Conservation (phyloP, 2,888 invertebrate genomes). For the Drosophila testacea region DNA sequence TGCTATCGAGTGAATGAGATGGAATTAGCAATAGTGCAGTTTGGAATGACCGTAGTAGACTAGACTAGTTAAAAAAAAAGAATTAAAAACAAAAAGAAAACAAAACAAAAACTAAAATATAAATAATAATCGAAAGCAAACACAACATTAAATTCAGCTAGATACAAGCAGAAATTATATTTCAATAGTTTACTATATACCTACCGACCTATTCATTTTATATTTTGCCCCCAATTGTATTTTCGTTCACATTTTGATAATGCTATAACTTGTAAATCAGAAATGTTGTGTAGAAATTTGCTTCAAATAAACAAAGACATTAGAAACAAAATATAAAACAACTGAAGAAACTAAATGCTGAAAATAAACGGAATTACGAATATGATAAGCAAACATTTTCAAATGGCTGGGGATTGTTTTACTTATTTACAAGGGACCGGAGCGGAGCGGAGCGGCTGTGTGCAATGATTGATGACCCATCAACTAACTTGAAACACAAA, state of each 20-base stretch:
- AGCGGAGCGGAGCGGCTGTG: neutral
- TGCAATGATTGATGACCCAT: slow-evolving; percentile 35
- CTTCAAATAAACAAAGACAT: slow-evolving; percentile 56
- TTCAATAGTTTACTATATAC: neutral
- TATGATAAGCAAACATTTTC: slow-evolving; percentile 45
- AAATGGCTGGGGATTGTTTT: slow-evolving; percentile 2
- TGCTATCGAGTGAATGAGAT: slow-evolving; percentile 31
- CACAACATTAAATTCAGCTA: slow-evolving; percentile 9
- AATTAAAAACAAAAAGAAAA: neutral
- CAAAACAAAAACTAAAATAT: slow-evolving; percentile 1
- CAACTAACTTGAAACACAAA: neutral
- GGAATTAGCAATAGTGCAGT: slow-evolving; percentile 10
- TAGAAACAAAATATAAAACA: slow-evolving; percentile 36
- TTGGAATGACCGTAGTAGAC: slow-evolving; percentile 27
- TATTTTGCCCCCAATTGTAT: slow-evolving; percentile 11
- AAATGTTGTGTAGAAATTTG: slow-evolving; percentile 51
- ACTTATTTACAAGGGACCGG: neutral
- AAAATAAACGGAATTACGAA: slow-evolving; percentile 58
- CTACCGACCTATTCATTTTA: slow-evolving; percentile 4
- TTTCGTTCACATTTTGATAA: slow-evolving; percentile 8
- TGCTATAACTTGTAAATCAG: slow-evolving; percentile 27
- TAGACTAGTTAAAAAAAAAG: slow-evolving; percentile 37
- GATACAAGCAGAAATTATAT: slow-evolving; percentile 1
- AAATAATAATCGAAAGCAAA: slow-evolving; percentile 1
- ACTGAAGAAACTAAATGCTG: slow-evolving; percentile 43